phyloP scores from a whole-genome alignment of 1,140 invertebrate genomes.

The Geopemphigus sp. region DNA sequence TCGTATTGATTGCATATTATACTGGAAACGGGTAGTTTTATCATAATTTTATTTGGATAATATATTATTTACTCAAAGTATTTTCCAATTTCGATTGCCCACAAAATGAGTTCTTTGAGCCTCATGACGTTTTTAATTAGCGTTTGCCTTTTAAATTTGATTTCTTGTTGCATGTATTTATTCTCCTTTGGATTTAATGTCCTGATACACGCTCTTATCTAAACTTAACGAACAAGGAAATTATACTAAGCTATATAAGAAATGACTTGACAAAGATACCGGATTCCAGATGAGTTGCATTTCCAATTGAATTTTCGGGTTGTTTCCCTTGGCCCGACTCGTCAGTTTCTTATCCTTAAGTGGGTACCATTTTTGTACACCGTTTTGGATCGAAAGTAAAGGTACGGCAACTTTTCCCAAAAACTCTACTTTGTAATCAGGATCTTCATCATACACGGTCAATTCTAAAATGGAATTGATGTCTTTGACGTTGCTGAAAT shows the following conservation, averaged over 20 bases:
- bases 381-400: conserved; percentile 80
- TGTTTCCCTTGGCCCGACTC: conserved; percentile 82
- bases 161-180: conserved; percentile 90
- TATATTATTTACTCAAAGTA: conserved; percentile 77
- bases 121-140: conserved; percentile 93
- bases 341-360: conserved; percentile 95
- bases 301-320: conserved; percentile 87
- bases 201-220: conserved; percentile 82
- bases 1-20: neutral
- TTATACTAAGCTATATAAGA: neutral
- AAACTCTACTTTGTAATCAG: conserved; percentile 97
- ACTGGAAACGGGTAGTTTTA: neutral
- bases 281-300: conserved; percentile 91
- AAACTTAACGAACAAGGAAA: conserved; percentile 22
- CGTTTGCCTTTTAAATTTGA: conserved; percentile 92
- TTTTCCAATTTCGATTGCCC: conserved; percentile 84
- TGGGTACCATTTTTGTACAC: conserved; percentile 92
- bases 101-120: conserved; percentile 84
- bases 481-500: conserved; percentile 88
- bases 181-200: conserved; percentile 94
- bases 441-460: conserved; percentile 98
- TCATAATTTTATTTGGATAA: neutral
- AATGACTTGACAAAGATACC: conserved; percentile 59
- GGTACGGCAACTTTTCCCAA: conserved; percentile 91
- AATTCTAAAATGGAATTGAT: conserved; percentile 94